Base-by-base conservation (phyloP, 2,888 invertebrate genomes). In the Phaonia tiefii region DNA sequence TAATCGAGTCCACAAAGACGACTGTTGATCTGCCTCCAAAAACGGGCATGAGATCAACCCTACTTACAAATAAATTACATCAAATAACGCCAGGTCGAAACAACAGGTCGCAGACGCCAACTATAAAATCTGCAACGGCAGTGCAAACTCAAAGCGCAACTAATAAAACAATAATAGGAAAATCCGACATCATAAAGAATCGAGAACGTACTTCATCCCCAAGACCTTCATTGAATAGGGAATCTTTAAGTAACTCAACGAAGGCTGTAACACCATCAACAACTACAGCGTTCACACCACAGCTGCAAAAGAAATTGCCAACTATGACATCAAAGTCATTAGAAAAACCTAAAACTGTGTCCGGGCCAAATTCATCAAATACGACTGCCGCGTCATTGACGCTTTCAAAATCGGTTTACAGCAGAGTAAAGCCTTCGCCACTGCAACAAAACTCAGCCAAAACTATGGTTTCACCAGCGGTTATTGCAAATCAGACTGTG, bases 1-100 rank as follows among this genome's bases (percentile, higher is more conserved):
- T 78, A 1, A 65, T 73, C 1, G 78, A 78, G 46, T 39, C 63
- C 39, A 74, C 70, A n/a, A 80, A 82, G 54, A 63, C 82, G 0
- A 69, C 80, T 15, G 13, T 49, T 8, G 58, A 65, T 42, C 22
- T 60, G 26, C 75, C 25, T n/a, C 22, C 72, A 8, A 46, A 83
- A 71, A 49, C 10, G 11, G 17, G 46, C 11, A 25, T 66, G 51
- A 73, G 67, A 31, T 31, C 31, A 75, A 56, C 54, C 0, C 49
- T 69, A 26, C 5, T n/a, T n/a, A n/a, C 17, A 7, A 70, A 22
- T 70, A 76, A 49, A 58, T 73, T 20, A 15, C 17, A 46, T n/a
- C 42, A n/a, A 22, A 7, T 8, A 25, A 2, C 63, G 31, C 2
- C 44, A 3, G 3, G 15, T n/a, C 11, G 22, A 44, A 25, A 1